These are phyloP conservation scores for Nyctereutes procyonoides DNA, from an alignment of 2,113 vertebrate genomes.

Conservation along the genomic window DNA sequence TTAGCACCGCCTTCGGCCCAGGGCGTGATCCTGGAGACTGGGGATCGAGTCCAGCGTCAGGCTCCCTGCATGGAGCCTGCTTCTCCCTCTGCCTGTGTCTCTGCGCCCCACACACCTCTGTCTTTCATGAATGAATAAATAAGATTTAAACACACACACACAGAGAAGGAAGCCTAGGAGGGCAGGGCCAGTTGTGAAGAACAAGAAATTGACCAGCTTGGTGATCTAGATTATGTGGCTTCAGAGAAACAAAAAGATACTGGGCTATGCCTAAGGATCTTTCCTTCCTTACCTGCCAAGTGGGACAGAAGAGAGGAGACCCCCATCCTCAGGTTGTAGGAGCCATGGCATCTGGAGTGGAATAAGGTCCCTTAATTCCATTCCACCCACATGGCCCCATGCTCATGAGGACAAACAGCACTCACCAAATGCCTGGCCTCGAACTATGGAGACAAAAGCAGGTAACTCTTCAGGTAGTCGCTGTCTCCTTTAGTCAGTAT, in stretches of 20 bases:
- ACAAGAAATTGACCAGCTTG: background rate
- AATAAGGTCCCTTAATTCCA: background rate
- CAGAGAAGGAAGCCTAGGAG: background rate
- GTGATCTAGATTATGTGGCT: background rate
- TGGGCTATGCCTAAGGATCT: background rate
- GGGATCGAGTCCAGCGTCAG: too few species aligned
- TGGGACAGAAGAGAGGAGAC: background rate
- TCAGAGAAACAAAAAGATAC: background rate
- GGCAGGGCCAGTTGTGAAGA: background rate
- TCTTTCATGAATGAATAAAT: too few species aligned
- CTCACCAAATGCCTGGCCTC: background rate
- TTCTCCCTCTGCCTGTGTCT: too few species aligned
- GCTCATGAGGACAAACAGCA: background rate
- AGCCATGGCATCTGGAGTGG: background rate
- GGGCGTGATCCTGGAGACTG: too few species aligned
- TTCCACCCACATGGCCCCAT: background rate
- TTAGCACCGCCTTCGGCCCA: too few species aligned
- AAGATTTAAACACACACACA: too few species aligned
- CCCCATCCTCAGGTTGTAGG: background rate
- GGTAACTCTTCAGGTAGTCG: background rate
- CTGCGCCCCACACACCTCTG: too few species aligned
- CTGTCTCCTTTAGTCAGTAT: conserved; percentile 3
- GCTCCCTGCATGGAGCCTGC: too few species aligned
- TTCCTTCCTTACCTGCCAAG: background rate
- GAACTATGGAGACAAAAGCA: background rate